A percentile compares a stretch with the other conserved stretches of the same genome.
phyloP scores from a whole-genome alignment of 2,888 invertebrate genomes.

The Agrypnus murinus region DNA sequence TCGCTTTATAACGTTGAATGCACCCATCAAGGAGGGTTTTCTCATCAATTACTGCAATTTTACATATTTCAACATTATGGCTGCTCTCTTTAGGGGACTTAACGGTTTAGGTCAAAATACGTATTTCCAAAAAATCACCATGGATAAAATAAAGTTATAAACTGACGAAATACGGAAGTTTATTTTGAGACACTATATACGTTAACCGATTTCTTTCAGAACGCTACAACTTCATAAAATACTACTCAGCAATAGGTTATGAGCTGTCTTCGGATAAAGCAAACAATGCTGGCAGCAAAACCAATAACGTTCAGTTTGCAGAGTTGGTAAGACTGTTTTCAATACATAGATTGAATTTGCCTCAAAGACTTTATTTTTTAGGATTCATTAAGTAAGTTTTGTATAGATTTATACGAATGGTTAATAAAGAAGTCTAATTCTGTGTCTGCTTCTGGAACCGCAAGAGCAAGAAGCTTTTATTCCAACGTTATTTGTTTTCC shows the following conservation, averaged over 20 bases:
- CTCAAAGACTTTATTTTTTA: neutral
- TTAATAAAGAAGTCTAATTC: neutral
- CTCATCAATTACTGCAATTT: too few species aligned
- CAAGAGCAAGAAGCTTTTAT: neutral
- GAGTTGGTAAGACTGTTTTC: constrained; percentile 11
- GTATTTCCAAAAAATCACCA: too few species aligned
- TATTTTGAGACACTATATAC: too few species aligned
- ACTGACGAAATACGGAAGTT: too few species aligned
- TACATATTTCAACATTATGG: too few species aligned
- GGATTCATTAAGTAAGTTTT: neutral
- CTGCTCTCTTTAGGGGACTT: too few species aligned
- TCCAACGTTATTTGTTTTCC: constrained; percentile 8
- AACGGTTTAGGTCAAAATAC: too few species aligned
- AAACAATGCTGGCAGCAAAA: neutral
- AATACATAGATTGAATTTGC: neutral
- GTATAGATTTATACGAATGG: neutral
- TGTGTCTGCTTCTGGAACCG: too few species aligned
- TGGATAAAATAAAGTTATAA: too few species aligned
- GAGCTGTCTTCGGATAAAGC: neutral
- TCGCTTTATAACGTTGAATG: too few species aligned
- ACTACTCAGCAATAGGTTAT: constrained; percentile 15
- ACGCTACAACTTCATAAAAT: neutral
- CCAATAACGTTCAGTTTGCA: neutral
- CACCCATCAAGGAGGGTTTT: too few species aligned
- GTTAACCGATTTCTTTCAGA: constrained; percentile 6